phyloP scores from a whole-genome alignment of 2,113 vertebrate genomes.

The Caloenas nicobarica region DNA sequence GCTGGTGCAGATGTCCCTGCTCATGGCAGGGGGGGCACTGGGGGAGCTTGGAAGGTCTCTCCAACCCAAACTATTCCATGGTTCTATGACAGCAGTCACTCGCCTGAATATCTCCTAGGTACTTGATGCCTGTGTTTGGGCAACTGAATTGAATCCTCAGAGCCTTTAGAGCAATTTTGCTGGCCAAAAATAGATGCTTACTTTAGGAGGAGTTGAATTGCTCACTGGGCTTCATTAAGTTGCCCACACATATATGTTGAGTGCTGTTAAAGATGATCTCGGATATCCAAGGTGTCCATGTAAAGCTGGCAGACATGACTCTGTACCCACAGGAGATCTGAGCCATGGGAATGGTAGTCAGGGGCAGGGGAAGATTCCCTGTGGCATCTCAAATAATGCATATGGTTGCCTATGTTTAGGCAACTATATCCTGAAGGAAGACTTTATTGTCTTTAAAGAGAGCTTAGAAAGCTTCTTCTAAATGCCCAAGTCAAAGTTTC shows the following conservation, averaged over 20 bases:
- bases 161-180: not conserved
- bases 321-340: not conserved
- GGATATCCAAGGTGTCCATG: not conserved
- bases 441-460: not conserved
- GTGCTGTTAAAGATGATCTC: not conserved
- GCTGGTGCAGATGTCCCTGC: too few species aligned
- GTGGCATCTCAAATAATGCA: not conserved
- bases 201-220: not conserved
- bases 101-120: not conserved
- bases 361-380: not conserved
- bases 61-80: too few species aligned
- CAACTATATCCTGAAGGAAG: not conserved
- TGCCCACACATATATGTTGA: not conserved
- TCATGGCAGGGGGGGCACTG: too few species aligned
- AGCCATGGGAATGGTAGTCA: not conserved
- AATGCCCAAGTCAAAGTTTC: not conserved
- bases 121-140: not conserved
- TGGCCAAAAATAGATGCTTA: not conserved
- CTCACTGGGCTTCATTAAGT: not conserved
- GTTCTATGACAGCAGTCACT: too few species aligned
- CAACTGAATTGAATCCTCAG: not conserved
- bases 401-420: not conserved
- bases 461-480: not conserved
- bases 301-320: not conserved
- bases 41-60: too few species aligned